Evolutionary conservation across 2,797 vertebrate species (phyloP), one percentile per base, ranked within the genome.

Genomic region (Bovichtus variegatus): DNA sequence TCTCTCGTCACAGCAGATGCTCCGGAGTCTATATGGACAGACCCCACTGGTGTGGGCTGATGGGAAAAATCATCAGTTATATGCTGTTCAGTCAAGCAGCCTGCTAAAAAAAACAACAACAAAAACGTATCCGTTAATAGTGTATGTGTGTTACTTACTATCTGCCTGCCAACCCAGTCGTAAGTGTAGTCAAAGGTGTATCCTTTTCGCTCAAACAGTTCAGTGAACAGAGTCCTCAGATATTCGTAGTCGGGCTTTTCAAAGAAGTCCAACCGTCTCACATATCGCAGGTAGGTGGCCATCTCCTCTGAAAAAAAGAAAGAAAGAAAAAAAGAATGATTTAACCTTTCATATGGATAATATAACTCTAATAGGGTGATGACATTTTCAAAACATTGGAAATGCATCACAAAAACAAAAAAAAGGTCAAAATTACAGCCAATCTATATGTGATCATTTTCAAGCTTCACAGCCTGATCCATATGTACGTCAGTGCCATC

Each of bases 181-280:
- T 99, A 99, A 21, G 96, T 97, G 25, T 98, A 99, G 93, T 99
- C 98, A 63, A 99, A 99, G 41, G 97, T 96, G 92, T 98, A 99
- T 91, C 98, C 98, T 95, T 98, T 99, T 68, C 96, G 95, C 86
- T 99, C 97, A 86, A 99, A 99, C 46, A 99, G 95, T 71, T 99
- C 98, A 0, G 97, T 98, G 93, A 99, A 99, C 84, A 99, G 96
- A 72, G 96, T 98, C 89, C 98, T 94, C 84, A 99, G 92, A 84
- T 99, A 99, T 79, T 99, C 97, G 1, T 99, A 99, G 94, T 99
- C 98, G 0, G 98, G 98, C 91, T 98, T 98, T 91, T 99, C 98
- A 67, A 99, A 99, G 96, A 99, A 99, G 93, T 99, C 98, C 87
- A 99, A 88, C 65, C 98, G 94, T 74, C 98, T 95, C 60, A 99